A percentile compares a stretch with the other conserved stretches of the same genome.
Conservation (phyloP, 1,140 invertebrate species). For the Drosophila virilis region DNA sequence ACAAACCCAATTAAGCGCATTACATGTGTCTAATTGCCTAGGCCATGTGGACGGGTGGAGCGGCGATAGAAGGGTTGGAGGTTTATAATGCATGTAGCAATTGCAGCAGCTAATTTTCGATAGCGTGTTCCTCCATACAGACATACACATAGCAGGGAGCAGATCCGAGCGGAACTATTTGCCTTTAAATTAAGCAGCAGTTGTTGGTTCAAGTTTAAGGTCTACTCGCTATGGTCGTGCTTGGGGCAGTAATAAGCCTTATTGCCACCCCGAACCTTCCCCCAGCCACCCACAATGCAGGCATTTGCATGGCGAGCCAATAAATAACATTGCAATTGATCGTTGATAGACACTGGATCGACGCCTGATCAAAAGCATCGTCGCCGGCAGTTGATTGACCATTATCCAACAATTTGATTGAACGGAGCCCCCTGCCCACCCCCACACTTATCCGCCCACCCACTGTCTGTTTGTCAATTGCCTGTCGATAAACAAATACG, state of each 20-base stretch:
- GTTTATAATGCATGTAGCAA: constrained; percentile 70
- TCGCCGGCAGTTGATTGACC: constrained; percentile 56
- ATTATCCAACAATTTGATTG: constrained; percentile 69
- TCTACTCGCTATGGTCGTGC: constrained; percentile 18
- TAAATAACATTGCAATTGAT: constrained; percentile 37
- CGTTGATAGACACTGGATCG: constrained; percentile 21
- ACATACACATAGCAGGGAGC: neutral
- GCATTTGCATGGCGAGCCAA: constrained; percentile 17
- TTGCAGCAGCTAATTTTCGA: constrained; percentile 46
- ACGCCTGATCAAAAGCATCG: constrained; percentile 27
- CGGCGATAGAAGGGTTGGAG: constrained; percentile 6
- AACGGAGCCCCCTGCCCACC: constrained; percentile 1
- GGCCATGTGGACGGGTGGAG: neutral
- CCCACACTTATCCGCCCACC: neutral
- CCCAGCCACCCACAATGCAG: neutral
- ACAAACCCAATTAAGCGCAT: constrained; percentile 57
- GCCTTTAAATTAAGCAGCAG: constrained; percentile 26
- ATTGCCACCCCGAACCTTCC: no score
- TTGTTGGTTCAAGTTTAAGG: constrained; percentile 71
- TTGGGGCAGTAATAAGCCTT: neutral
- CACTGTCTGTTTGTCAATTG: constrained; percentile 58
- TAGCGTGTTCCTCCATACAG: constrained; percentile 37
- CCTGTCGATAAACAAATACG: constrained; percentile 60
- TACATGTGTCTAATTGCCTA: constrained; percentile 57
- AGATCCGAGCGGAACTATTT: constrained; percentile 8